These are phyloP conservation scores for Dicyrtomina minuta DNA, from an alignment of 2,888 invertebrate species.

Conservation along the genomic window DNA sequence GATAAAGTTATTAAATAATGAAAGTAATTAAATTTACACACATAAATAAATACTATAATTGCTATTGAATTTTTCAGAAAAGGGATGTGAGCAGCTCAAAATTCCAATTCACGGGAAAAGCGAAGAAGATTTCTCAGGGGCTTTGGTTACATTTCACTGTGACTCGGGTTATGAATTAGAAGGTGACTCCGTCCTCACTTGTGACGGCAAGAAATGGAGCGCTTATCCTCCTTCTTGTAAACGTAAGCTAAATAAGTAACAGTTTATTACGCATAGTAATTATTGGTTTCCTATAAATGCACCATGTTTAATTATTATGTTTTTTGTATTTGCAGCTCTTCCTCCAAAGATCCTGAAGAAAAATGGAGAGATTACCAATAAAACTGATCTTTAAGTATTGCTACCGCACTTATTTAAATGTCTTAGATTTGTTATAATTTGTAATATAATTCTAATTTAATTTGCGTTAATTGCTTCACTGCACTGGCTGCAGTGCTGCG, in stretches of 20 bases:
- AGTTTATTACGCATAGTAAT: not conserved
- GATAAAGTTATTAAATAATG: no score
- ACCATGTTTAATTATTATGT: no score
- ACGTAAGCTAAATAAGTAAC: conserved; percentile 18
- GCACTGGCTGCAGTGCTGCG: not conserved
- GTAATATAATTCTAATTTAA: not conserved
- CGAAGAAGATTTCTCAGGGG: conserved; percentile 42
- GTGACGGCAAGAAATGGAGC: conserved; percentile 47
- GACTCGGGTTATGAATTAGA: conserved; percentile 35
- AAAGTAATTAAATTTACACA: no score
- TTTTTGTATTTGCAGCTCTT: not conserved
- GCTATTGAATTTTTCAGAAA: conserved; percentile 14
- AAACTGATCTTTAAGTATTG: no score
- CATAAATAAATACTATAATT: not conserved
- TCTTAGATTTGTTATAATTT: not conserved
- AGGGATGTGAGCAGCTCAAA: conserved; percentile 31
- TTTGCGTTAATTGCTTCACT: not conserved
- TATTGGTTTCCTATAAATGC: no score
- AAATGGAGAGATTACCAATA: not conserved
- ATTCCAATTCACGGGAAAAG: conserved; percentile 37
- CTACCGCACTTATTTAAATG: not conserved
- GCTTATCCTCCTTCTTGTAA: conserved; percentile 45
- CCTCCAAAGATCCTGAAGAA: not conserved
- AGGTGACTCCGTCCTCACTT: conserved; percentile 37
- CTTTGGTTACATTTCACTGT: conserved; percentile 45